Percentiles rank a stretch among this genome's conserved stretches.
These are phyloP conservation scores for Pollachius pollachius DNA, from an alignment of 2,113 vertebrate genomes.

Conservation along the genomic window DNA sequence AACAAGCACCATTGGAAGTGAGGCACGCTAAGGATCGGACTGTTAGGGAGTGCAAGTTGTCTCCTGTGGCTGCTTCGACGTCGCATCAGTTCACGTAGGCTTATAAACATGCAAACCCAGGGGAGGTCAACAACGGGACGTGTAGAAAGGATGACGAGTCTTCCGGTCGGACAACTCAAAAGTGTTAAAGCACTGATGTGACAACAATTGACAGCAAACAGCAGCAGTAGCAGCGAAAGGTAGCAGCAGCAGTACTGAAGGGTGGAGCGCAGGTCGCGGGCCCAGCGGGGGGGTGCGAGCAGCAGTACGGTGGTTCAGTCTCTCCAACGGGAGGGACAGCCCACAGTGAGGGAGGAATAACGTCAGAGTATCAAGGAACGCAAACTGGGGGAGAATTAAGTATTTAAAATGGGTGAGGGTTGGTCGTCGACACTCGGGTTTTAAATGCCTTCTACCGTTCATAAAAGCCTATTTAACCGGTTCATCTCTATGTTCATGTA, in stretches of 20 bases:
- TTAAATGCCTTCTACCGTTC: no score
- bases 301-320: neutral
- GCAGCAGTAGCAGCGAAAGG: neutral
- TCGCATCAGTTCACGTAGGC: constrained; percentile 10
- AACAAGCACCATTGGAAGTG: constrained; percentile 1
- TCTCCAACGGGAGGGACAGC: neutral
- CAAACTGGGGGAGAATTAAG: no score
- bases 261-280: neutral
- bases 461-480: no score
- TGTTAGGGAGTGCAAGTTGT: neutral
- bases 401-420: no score
- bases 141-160: no score
- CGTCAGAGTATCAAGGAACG: neutral
- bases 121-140: no score
- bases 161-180: no score
- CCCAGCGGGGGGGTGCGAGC: neutral
- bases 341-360: neutral
- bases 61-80: neutral
- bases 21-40: neutral
- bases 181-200: no score
- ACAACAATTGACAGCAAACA: constrained; percentile 1
- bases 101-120: neutral
- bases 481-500: no score
- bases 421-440: no score
- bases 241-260: constrained; percentile 3